Percentiles rank a stretch among this genome's conserved stretches.
These are phyloP conservation scores for Prionailurus viverrinus DNA, from an alignment of 2,113 vertebrate species.

Conservation along the genomic window DNA sequence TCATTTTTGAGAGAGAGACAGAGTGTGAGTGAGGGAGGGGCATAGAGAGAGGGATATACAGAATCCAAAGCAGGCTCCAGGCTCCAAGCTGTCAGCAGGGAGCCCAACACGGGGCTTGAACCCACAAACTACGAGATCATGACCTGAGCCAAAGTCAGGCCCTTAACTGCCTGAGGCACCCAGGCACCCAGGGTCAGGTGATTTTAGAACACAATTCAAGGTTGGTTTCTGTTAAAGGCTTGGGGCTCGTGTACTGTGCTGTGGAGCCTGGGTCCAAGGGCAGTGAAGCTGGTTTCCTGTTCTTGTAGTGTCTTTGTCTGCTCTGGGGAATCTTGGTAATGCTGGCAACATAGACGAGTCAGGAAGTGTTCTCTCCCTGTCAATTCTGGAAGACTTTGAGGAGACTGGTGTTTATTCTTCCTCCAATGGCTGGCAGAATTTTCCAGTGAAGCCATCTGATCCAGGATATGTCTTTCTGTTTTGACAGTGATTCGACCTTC, in stretches of 20 bases:
- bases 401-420: neutral
- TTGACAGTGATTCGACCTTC: neutral
- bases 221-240: neutral
- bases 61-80: too few relatives aligned
- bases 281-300: neutral
- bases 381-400: neutral
- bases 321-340: neutral
- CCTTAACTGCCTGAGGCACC: too few relatives aligned
- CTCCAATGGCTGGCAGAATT: neutral
- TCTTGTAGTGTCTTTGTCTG: neutral
- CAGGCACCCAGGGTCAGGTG: neutral
- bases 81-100: too few relatives aligned
- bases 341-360: neutral
- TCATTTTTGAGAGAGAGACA: too few relatives aligned
- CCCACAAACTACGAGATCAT: too few relatives aligned
- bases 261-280: neutral
- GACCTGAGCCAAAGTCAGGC: too few relatives aligned
- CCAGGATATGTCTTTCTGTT: neutral
- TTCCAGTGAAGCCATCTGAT: neutral
- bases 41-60: too few relatives aligned
- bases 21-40: too few relatives aligned
- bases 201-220: neutral
- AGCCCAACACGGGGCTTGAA: too few relatives aligned
- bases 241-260: neutral
- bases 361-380: neutral